Conservation (phyloP, 2,888 invertebrate genomes). For the Hoplodrina blanda region DNA sequence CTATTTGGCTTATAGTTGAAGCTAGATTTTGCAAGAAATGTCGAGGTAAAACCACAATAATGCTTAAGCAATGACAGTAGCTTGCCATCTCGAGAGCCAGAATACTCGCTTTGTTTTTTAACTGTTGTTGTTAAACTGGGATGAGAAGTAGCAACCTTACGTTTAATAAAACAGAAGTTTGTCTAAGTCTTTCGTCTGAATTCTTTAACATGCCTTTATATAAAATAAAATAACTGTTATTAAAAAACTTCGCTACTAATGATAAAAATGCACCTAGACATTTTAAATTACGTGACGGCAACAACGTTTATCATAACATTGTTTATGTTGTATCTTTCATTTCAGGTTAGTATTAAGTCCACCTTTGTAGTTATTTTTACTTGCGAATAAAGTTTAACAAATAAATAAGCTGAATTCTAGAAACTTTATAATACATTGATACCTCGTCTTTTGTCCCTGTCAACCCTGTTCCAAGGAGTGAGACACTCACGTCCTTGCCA, state of each 20-base stretch:
- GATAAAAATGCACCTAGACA: not conserved
- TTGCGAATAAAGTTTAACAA: not conserved
- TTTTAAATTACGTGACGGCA: slow-evolving; percentile 3
- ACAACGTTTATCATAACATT: not conserved
- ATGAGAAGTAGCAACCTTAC: slow-evolving; percentile 19
- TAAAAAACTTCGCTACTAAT: slow-evolving; percentile 14
- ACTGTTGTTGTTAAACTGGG: slow-evolving; percentile 25
- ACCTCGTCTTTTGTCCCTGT: slow-evolving; percentile 26
- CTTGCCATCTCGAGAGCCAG: slow-evolving; percentile 23
- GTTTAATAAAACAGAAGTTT: slow-evolving; percentile 33
- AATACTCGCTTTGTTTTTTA: slow-evolving; percentile 32
- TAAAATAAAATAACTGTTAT: slow-evolving; percentile 2
- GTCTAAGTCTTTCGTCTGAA: slow-evolving; percentile 1
- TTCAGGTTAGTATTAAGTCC: not conserved
- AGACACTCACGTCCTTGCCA: slow-evolving; percentile 58
- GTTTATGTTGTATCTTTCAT: slow-evolving; percentile 21
- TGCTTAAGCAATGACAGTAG: slow-evolving; percentile 37
- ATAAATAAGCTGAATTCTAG: slow-evolving; percentile 15
- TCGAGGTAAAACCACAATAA: slow-evolving; percentile 46
- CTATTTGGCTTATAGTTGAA: slow-evolving; percentile 6
- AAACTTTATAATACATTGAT: slow-evolving; percentile 34
- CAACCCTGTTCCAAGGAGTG: slow-evolving; percentile 55
- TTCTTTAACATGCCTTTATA: slow-evolving; percentile 3
- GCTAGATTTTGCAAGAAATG: slow-evolving; percentile 34
- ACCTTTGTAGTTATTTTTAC: not conserved